Evolutionary conservation across 1,140 invertebrate species (phyloP).

Genomic region (Caenorhabditis latens): DNA sequence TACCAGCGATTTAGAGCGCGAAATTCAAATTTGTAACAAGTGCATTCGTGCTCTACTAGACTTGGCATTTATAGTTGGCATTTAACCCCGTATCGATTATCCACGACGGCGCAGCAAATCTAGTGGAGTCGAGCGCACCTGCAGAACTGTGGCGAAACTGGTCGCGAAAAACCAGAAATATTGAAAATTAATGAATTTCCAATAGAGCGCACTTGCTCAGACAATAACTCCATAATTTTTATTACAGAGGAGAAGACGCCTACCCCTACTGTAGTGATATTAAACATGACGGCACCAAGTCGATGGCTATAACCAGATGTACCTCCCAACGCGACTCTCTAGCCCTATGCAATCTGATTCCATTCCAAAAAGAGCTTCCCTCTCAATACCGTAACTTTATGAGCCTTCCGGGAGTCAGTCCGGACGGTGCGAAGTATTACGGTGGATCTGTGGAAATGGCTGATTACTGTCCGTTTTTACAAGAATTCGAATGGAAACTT

Average conservation of each 20-base stretch:
- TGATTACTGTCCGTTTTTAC: constrained; percentile 90
- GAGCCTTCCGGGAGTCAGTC: constrained; percentile 83
- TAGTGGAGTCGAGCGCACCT: too few species aligned
- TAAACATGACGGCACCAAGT: constrained; percentile 76
- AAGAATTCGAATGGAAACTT: constrained; percentile 75
- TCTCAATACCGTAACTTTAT: constrained; percentile 90
- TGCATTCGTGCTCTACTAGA: too few species aligned
- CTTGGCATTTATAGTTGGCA: too few species aligned
- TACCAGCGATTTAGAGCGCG: too few species aligned
- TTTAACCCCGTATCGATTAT: too few species aligned
- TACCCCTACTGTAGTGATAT: constrained; percentile 74
- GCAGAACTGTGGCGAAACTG: too few species aligned
- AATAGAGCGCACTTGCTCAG: too few species aligned
- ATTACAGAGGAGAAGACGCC: constrained; percentile 69
- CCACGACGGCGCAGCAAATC: too few species aligned
- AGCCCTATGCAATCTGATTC: constrained; percentile 93
- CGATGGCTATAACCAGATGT: constrained; percentile 84
- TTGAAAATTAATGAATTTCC: too few species aligned
- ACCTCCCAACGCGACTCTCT: constrained; percentile 91
- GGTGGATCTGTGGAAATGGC: constrained; percentile 94
- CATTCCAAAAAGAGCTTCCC: constrained; percentile 86
- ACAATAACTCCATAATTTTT: neutral
- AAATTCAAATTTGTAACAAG: too few species aligned
- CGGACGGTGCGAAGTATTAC: constrained; percentile 79
- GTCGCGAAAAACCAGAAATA: too few species aligned